Conservation (phyloP, 2,797 vertebrate species). For the Microctenopoma steveboyesi region DNA sequence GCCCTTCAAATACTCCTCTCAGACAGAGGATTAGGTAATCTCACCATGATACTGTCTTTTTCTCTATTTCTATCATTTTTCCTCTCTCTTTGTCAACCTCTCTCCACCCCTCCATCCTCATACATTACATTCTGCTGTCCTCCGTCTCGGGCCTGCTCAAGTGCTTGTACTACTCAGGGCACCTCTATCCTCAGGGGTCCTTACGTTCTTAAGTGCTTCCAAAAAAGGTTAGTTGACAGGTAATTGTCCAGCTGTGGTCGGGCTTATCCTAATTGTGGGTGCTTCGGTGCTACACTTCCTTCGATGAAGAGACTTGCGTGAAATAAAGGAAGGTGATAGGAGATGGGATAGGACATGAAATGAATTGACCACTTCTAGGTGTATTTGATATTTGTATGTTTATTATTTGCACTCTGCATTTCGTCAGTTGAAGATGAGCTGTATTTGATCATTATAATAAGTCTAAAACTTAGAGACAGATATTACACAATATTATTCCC, state of each 20-base stretch:
- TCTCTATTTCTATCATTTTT: constrained; percentile 71
- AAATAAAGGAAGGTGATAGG: constrained; percentile 52
- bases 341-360: constrained; percentile 34
- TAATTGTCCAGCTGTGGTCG: constrained; percentile 84
- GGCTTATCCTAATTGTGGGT: constrained; percentile 83
- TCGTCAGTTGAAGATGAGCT: background rate
- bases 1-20: constrained; percentile 76
- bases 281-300: constrained; percentile 76
- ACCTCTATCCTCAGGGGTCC: constrained; percentile 79
- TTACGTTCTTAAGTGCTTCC: constrained; percentile 82
- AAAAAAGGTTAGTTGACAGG: constrained; percentile 85
- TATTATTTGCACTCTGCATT: constrained; percentile 4
- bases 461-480: background rate
- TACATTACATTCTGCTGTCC: constrained; percentile 45
- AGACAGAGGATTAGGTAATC: constrained; percentile 84
- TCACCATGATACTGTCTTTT: constrained; percentile 76
- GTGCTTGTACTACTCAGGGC: constrained; percentile 73
- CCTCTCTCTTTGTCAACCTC: constrained; percentile 41
- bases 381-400: constrained; percentile 7
- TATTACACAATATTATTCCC: background rate
- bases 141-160: constrained; percentile 66
- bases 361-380: constrained; percentile 32
- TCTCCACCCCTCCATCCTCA: constrained; percentile 45
- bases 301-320: constrained; percentile 73
- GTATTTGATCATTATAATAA: background rate